Base-by-base conservation (phyloP, 2,113 vertebrate genomes). In the Catharus bicknelli region DNA sequence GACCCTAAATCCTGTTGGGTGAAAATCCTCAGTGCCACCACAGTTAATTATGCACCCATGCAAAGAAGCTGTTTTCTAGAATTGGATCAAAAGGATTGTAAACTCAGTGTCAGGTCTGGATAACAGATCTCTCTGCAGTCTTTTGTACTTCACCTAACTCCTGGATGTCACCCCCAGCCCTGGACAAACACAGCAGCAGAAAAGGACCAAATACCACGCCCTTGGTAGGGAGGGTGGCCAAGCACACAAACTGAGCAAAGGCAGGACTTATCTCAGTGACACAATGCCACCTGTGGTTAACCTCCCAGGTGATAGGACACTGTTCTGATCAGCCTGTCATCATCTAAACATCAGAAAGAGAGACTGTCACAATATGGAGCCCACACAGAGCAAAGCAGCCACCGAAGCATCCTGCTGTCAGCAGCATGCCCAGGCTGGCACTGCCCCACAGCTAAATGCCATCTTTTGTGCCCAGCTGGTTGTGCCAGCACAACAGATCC, bases 11-110 rank as follows among this genome's bases (percentile, higher is more conserved):
- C 47, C 47, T 66, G 25, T 5, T 66, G 66, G 13, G 7, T 7
- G 7, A 64, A 90, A 66, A 69, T 20, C 55, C 9, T 43, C 51
- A 5, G 18, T 7, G 47, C 58, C 62, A 64, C 27, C 54, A n/a
- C 0, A 1, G 22, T 14, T 27, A 25, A 36, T 69, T 29, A 79
- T 43, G 36, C 2, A 4, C 12, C 23, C 29, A 5, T 29, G 66
- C 57, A 83, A 91, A 91, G n/a, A 34, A 69, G 57, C 38, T 38
- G 15, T 57, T 78, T 77, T 29, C 61, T n/a, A 55, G n/a, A 62
- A 53, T 1, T 4, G 1, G 42, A 86, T 25, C 17, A 9, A 5
- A 47, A 51, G 26, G 40, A 43, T 2, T 40, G 21, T 34, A 69
- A 69, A 70, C 15, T 55, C 40, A 47, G 6, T n/a, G 38, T 32